Evolutionary conservation across 2,113 vertebrate genomes (phyloP).

Genomic region (Larimichthys crocea): DNA sequence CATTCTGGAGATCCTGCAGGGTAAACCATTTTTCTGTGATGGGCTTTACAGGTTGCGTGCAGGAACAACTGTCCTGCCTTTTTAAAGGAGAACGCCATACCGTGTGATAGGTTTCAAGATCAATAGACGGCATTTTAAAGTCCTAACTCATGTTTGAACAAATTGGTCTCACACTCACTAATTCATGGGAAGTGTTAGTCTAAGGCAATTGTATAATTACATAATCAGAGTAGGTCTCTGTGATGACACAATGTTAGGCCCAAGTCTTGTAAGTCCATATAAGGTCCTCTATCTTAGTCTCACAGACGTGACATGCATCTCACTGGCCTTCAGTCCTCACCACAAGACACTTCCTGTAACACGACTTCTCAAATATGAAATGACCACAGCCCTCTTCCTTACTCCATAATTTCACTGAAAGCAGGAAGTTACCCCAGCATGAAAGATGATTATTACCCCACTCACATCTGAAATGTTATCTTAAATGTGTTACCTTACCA

Average conservation of each 20-base stretch:
- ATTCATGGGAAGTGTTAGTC: neutral
- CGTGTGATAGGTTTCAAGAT: neutral
- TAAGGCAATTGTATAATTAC: conserved; percentile 23
- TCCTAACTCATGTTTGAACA: neutral
- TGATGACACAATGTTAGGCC: conserved; percentile 36
- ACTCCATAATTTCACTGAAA: conserved; percentile 53
- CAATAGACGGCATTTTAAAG: neutral
- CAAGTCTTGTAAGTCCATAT: conserved; percentile 65
- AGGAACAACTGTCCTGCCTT: neutral
- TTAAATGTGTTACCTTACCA: neutral
- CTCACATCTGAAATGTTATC: neutral
- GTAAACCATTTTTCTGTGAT: conserved; percentile 6
- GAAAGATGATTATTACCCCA: conserved; percentile 32
- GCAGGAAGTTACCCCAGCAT: conserved; percentile 50
- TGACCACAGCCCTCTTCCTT: conserved; percentile 53
- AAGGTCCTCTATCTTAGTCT: conserved; percentile 59
- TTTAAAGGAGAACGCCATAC: neutral
- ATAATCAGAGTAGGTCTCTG: conserved; percentile 8
- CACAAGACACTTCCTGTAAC: conserved; percentile 75
- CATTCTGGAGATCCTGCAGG: conserved; percentile 5
- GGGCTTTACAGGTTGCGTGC: conserved; percentile 16
- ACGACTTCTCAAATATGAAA: conserved; percentile 59
- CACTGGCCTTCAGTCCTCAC: conserved; percentile 54
- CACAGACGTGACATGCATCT: conserved; percentile 63
- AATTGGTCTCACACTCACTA: neutral